Conservation (phyloP, 2,113 vertebrate genomes). For the Ceyx cyanopectus region DNA sequence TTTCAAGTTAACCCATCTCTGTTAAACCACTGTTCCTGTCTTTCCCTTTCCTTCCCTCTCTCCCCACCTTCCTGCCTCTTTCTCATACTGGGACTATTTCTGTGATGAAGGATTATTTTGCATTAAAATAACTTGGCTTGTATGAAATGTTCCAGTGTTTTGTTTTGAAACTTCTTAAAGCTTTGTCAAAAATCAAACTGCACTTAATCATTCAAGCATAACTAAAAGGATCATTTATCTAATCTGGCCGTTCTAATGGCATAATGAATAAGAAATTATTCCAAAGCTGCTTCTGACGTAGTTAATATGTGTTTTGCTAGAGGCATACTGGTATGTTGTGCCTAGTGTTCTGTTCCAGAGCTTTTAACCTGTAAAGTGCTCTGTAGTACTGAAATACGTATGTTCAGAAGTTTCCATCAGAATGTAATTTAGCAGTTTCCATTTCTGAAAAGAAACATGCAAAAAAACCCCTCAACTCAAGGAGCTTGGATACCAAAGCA, state of each 20-base stretch:
- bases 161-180: not conserved
- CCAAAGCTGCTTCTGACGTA: not conserved
- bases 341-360: not conserved
- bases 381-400: not conserved
- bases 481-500: not conserved
- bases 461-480: no score
- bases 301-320: not conserved
- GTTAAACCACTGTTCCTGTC: not conserved
- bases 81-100: not conserved
- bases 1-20: not conserved
- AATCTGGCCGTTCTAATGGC: not conserved
- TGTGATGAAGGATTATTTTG: not conserved
- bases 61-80: accelerated
- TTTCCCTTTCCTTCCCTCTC: not conserved
- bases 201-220: not conserved
- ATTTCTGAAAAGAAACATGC: not conserved
- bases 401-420: not conserved
- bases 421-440: not conserved
- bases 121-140: not conserved
- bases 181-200: not conserved
- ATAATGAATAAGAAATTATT: not conserved
- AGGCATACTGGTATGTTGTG: not conserved
- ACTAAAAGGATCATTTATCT: not conserved
- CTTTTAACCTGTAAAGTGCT: not conserved
- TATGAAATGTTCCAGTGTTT: not conserved